Conservation (phyloP, 2,888 invertebrate species). For the Drosophila yooni region DNA sequence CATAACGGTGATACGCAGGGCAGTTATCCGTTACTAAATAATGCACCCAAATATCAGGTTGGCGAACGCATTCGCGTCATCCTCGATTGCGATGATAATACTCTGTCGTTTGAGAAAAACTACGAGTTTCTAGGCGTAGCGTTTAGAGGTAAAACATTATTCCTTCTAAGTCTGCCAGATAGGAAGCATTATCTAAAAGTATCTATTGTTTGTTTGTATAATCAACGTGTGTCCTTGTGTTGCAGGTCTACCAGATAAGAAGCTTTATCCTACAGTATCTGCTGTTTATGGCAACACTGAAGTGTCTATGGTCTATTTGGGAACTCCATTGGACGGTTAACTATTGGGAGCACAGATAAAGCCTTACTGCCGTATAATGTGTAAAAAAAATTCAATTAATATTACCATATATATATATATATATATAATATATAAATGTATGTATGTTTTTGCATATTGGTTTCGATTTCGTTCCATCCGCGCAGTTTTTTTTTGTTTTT, state of each 20-base stretch:
- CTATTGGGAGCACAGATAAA: slow-evolving; percentile 31
- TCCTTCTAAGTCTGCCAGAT: slow-evolving; percentile 91
- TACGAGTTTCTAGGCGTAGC: slow-evolving; percentile 99
- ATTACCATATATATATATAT: slow-evolving; percentile 18
- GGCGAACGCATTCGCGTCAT: slow-evolving; percentile 98
- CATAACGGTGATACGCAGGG: slow-evolving; percentile 98
- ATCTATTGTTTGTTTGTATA: slow-evolving; percentile 85
- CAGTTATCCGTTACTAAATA: slow-evolving; percentile 96
- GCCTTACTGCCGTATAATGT: slow-evolving; percentile 73
- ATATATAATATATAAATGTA: slow-evolving; percentile 18
- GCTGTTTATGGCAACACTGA: slow-evolving; percentile 99
- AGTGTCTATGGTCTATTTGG: slow-evolving; percentile 99
- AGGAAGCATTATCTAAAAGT: slow-evolving; percentile 97
- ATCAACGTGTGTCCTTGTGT: not conserved
- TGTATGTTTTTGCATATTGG: slow-evolving; percentile 23
- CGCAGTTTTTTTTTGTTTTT: slow-evolving; percentile 14
- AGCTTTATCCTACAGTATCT: slow-evolving; percentile 97
- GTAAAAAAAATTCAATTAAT: slow-evolving; percentile 50
- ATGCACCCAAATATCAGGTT: slow-evolving; percentile 99
- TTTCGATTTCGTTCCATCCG: slow-evolving; percentile 44
- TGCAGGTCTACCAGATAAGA: slow-evolving; percentile 95
- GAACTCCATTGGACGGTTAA: slow-evolving; percentile 98
- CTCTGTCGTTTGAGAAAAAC: slow-evolving; percentile 98
- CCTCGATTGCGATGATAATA: slow-evolving; percentile 98
- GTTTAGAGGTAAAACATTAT: slow-evolving; percentile 90